Percentiles rank a stretch among this genome's conserved stretches.
Evolutionary conservation across 2,113 vertebrate species (phyloP).

Genomic region (Tricholaema leucomelas): DNA sequence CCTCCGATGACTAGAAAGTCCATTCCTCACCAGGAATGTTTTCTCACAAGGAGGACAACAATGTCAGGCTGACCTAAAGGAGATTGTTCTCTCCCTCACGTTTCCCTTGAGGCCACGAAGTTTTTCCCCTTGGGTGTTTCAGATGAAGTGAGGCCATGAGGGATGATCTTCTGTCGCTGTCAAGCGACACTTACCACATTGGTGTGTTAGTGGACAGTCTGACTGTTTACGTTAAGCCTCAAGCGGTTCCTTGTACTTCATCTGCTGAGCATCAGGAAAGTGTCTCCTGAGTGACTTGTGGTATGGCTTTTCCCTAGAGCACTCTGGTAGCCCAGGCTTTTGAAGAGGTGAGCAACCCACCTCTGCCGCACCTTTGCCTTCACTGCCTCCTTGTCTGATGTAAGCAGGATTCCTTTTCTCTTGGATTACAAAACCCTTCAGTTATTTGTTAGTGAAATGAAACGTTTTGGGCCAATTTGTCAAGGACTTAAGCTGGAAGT

Average conservation of each 20-base stretch:
- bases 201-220: neutral
- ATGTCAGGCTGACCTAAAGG: conserved; percentile 40
- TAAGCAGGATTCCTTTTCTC: neutral
- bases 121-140: neutral
- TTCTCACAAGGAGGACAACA: conserved; percentile 26
- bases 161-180: neutral
- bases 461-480: neutral
- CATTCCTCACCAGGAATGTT: neutral
- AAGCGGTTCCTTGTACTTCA: neutral
- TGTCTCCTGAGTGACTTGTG: neutral
- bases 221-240: neutral
- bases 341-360: neutral
- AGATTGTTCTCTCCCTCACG: neutral
- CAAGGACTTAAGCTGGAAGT: neutral
- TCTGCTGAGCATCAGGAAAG: neutral
- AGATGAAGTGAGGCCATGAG: neutral
- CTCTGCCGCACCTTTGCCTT: neutral
- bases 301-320: neutral
- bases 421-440: neutral
- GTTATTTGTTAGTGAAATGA: neutral
- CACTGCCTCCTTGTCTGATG: neutral
- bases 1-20: neutral
- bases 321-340: neutral
- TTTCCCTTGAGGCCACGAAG: neutral
- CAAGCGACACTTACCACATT: neutral